phyloP scores from a whole-genome alignment of 2,113 vertebrate species.

The Gymnorhina tibicen region DNA sequence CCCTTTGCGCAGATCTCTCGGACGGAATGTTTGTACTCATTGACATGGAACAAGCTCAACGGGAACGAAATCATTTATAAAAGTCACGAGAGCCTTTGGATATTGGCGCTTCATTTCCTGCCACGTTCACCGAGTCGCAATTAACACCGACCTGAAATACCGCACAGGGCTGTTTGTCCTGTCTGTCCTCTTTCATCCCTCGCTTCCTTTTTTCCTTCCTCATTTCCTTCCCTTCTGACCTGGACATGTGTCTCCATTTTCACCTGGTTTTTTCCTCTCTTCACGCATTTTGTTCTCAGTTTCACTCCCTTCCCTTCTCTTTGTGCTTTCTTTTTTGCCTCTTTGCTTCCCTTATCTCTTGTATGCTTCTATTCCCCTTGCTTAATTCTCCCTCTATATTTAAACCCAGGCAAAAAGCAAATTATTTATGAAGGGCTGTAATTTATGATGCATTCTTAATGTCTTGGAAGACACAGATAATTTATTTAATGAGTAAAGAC shows the following conservation, averaged over 20 bases:
- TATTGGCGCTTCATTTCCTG: neutral
- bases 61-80: neutral
- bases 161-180: neutral
- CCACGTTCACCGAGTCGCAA: neutral
- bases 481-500: slow-evolving; percentile 80
- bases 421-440: slow-evolving; percentile 74
- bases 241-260: neutral
- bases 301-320: neutral
- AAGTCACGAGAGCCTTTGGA: neutral
- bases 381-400: slow-evolving; percentile 14
- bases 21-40: neutral
- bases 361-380: neutral
- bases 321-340: neutral
- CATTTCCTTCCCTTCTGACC: neutral
- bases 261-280: neutral
- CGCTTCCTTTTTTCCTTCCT: neutral
- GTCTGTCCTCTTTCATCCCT: neutral
- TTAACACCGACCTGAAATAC: neutral
- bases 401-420: slow-evolving; percentile 63
- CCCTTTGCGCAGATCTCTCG: neutral
- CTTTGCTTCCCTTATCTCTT: neutral
- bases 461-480: slow-evolving; percentile 73
- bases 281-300: neutral
- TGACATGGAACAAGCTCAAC: neutral
- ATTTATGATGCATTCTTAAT: slow-evolving; percentile 75